Conservation (phyloP, 2,888 invertebrate genomes). For the Aquatica leii region DNA sequence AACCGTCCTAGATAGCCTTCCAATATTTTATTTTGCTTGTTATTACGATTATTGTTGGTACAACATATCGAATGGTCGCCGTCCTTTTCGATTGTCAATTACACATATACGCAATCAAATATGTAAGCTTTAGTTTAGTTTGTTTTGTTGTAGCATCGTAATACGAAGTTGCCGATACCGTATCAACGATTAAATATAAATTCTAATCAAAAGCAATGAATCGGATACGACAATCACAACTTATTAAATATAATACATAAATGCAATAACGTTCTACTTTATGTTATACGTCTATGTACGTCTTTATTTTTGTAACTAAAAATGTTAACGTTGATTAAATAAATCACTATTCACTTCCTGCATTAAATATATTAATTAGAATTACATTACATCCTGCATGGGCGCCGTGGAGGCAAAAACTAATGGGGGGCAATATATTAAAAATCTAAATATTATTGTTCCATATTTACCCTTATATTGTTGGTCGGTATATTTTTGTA, state of each 20-base stretch:
- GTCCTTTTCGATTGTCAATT: constrained; percentile 35
- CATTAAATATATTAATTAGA: too few species aligned
- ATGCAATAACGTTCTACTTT: constrained; percentile 12
- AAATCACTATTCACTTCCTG: too few species aligned
- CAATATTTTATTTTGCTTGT: constrained; percentile 16
- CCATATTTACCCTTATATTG: too few species aligned
- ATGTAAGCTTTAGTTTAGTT: not conserved
- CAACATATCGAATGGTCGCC: constrained; percentile 30
- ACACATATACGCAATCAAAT: constrained; percentile 1
- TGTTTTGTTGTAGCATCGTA: constrained; percentile 26
- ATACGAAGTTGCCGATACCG: constrained; percentile 10
- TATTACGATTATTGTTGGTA: constrained; percentile 15
- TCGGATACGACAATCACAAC: constrained; percentile 32
- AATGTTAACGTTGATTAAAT: too few species aligned
- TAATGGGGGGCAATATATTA: too few species aligned
- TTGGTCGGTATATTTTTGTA: too few species aligned
- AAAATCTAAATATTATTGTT: too few species aligned
- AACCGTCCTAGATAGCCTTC: constrained; percentile 33
- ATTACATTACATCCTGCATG: too few species aligned
- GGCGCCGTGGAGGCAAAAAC: too few species aligned
- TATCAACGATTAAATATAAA: constrained; percentile 19
- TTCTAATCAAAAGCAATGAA: constrained; percentile 23
- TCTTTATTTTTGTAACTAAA: too few species aligned
- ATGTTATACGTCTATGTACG: not conserved
- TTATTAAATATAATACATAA: constrained; percentile 22